Evolutionary conservation across 1,140 invertebrate genomes (phyloP), one percentile per base, ranked within the genome.

Genomic region (Cherax quadricarinatus): DNA sequence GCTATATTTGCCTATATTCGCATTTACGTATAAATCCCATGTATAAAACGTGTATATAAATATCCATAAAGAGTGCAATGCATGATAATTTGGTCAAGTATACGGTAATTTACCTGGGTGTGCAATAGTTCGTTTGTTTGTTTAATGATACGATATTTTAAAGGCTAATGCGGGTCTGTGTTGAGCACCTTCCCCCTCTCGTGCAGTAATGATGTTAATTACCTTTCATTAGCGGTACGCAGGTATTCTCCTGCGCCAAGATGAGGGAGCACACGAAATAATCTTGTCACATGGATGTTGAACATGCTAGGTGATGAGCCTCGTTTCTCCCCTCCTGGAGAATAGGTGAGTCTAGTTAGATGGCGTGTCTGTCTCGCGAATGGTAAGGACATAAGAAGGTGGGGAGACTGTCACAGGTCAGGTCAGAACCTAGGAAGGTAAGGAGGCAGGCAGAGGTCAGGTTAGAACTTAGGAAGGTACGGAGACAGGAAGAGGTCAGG

Each of bases 91-190:
- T 5, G 70, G 21, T 75, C 70, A 75, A 75, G 70, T 75, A 75
- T 75, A 75, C n/a, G 70, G 6, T 75, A 75, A 75, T 75, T 75
- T 75, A 24, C 1, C 30, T 75, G 6, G 24, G 14, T 75, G 70
- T 75, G 24, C 12, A n/a, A 75, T 75, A 24, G 70, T 75, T 75
- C 0, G 83, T 85, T 62, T 66, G 16, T n/a, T 41, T 30, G 14
- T 10, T 62, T 84, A 84, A 84, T 84, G 82, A 60, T 84, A 62
- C 60, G 53, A 62, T 84, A 84, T 84, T 84, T 84, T 53, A 62
- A 12, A 14, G 82, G 18, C 62, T 84, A 84, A 84, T 84, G 53
- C 53, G 10, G 30, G 82, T 12, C 60, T 84, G 21, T 84, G 82
- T 84, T 30, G 82, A 75, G 5, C 70, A 75, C 82, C 21, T 24